Conservation (phyloP, 2,113 vertebrate genomes). For the Trogon melanurus region DNA sequence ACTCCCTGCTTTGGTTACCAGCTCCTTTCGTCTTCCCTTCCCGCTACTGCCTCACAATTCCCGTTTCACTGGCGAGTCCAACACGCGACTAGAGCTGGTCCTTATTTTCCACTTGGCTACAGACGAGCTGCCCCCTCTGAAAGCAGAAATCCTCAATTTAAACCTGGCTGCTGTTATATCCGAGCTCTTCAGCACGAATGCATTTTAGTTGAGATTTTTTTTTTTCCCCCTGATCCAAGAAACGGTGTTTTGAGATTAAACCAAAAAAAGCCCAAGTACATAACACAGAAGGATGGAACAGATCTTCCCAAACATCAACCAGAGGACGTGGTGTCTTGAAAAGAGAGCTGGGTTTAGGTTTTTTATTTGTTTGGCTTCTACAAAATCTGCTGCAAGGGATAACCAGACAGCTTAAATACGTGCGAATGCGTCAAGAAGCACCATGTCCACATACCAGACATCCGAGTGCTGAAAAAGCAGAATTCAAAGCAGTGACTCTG, state of each 20-base stretch:
- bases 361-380: not conserved
- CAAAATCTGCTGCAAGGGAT: not conserved
- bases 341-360: not conserved
- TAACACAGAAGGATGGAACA: not conserved
- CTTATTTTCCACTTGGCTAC: not conserved
- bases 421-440: not conserved
- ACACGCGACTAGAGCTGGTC: rapidly evolving
- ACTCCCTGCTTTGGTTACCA: not conserved
- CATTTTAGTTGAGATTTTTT: not conserved
- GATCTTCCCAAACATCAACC: not conserved
- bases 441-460: rapidly evolving
- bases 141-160: not conserved
- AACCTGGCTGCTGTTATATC: not conserved
- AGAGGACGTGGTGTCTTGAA: rapidly evolving
- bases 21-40: not conserved
- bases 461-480: not conserved
- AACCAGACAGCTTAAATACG: not conserved
- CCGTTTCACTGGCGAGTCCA: not conserved
- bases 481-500: not conserved
- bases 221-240: not conserved
- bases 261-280: not conserved
- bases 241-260: not conserved
- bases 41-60: not conserved
- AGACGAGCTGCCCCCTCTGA: not conserved
- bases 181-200: not conserved